These are phyloP conservation scores for Pangasianodon hypophthalmus DNA, from an alignment of 2,113 vertebrate species.

Conservation along the genomic window DNA sequence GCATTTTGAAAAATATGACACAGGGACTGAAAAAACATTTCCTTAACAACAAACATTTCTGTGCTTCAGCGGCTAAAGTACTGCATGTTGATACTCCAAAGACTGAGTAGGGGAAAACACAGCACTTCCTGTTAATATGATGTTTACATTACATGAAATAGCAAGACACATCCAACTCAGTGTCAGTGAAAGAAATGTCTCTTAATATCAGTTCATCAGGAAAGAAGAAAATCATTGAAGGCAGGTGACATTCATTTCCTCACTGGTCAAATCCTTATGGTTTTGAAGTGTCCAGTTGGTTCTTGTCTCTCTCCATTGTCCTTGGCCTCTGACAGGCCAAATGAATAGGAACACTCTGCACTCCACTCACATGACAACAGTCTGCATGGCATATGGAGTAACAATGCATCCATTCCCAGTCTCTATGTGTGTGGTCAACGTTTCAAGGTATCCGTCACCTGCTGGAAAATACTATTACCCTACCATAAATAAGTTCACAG, in stretches of 20 bases:
- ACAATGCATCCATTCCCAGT: not conserved
- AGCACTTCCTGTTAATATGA: conserved; percentile 5
- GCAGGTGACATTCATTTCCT: not conserved
- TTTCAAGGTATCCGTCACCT: conserved; percentile 26
- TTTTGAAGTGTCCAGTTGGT: conserved; percentile 7
- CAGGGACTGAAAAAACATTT: not conserved
- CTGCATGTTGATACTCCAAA: conserved; percentile 14
- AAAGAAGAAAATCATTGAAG: conserved; percentile 27
- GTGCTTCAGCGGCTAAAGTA: conserved; percentile 38
- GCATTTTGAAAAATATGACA: conserved; percentile 3
- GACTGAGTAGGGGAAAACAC: not conserved
- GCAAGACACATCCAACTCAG: not conserved
- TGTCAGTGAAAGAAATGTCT: conserved; percentile 5
- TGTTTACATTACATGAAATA: conserved; percentile 27
- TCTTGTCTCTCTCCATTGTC: not conserved
- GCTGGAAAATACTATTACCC: conserved; percentile 28
- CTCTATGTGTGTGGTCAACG: conserved; percentile 15
- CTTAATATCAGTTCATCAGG: conserved; percentile 15
- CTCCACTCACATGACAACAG: not conserved
- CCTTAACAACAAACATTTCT: conserved; percentile 6
- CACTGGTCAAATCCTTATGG: conserved; percentile 6
- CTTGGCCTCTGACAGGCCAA: not conserved
- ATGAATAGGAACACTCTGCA: not conserved
- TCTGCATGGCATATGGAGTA: not conserved
- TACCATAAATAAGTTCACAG: conserved; percentile 40